Base-by-base conservation (phyloP, 2,797 vertebrate species). In the Enteromius paludinosus region DNA sequence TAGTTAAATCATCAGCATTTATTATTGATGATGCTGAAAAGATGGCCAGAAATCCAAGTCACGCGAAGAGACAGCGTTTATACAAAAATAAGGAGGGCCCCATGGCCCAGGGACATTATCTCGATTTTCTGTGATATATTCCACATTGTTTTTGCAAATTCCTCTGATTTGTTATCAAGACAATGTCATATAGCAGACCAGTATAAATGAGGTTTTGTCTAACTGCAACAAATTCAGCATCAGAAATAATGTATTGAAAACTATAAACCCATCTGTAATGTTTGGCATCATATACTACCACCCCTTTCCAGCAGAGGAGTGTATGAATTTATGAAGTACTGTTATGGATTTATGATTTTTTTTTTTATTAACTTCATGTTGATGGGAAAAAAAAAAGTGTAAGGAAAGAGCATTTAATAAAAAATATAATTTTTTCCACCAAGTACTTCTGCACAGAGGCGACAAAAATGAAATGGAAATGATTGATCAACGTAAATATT, bases 11-110 rank as follows among this genome's bases (percentile, higher is more conserved):
- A 88, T 91, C 81, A 83, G 74, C 86, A 92, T 93, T 83, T 91
- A 92, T 94, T 92, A 93, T 91, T 89, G 81, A 92, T 90, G 73
- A 80, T 87, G 86, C 89, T 89, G 90, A 91, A 92, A 93, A 90
- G 82, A 87, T 88, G 88, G 84, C 87, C 75, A 72, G 86, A 89
- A 90, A 80, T 89, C 88, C 88, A 87, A 87, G 83, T 92, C 88
- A 92, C 87, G 89, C 78, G 82, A 81, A 86, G 84, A 87, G 81
- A 82, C 76, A 8, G 72, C 73, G 76, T 85, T 62, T 49, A 41
- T 41, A 25, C 68, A 25, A 12, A 0, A 4, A 7, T 33, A 72
- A n/a, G 17, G 18, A 54, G 47, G 28, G 45, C 45, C 45, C 3
- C 10, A 54, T n/a, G 18, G 10, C 45, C 47, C 35, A 3, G 2